Conservation (phyloP, 2,797 vertebrate species). For the Ctenosaura bakeri region DNA sequence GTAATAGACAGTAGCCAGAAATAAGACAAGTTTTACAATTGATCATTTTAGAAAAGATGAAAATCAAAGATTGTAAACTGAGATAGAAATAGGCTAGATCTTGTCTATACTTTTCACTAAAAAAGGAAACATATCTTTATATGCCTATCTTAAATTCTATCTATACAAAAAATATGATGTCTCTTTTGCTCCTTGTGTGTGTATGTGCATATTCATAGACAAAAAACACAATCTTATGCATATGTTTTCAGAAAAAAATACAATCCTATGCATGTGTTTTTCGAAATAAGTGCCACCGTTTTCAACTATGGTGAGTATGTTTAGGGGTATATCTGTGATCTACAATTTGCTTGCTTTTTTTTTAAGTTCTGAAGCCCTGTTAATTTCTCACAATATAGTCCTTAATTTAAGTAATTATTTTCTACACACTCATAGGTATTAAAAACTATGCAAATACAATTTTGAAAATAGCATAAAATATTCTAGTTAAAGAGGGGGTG, state of each 20-base stretch:
- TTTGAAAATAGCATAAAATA: slow-evolving; percentile 23
- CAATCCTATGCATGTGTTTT: background rate
- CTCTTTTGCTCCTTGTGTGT: background rate
- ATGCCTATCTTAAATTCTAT: background rate
- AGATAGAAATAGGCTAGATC: background rate
- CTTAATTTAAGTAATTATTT: background rate
- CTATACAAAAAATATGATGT: background rate
- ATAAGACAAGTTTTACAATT: background rate
- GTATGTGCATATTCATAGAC: no score
- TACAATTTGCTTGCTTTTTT: background rate
- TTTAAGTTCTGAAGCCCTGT: background rate
- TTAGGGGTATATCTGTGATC: background rate
- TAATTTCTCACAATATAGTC: background rate
- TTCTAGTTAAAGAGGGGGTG: background rate
- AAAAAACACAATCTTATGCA: no score
- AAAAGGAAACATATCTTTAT: background rate
- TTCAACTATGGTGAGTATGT: background rate
- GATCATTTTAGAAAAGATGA: background rate
- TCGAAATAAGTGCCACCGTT: no score
- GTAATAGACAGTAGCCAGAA: background rate
- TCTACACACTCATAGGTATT: background rate
- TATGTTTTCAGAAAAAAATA: background rate
- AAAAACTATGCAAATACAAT: background rate
- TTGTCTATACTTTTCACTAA: background rate
- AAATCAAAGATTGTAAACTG: background rate